Percentiles rank a stretch among this genome's conserved stretches.
Conservation (phyloP, 2,113 vertebrate species). For the Neogobius melanostomus region DNA sequence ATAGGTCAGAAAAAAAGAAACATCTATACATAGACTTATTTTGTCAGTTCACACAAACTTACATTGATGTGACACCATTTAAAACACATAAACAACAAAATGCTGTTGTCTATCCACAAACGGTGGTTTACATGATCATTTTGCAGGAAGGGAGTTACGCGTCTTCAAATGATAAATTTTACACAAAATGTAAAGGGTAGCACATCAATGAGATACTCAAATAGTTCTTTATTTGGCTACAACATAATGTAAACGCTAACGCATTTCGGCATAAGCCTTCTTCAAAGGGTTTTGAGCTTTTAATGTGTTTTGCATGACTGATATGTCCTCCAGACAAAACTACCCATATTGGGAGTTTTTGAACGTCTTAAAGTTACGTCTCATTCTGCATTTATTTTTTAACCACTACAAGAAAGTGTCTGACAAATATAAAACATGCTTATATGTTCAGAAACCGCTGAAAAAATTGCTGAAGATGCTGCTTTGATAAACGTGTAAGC, state of each 20-base stretch:
- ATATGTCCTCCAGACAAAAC: constrained; percentile 38
- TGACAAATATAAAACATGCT: constrained; percentile 24
- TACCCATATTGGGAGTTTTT: constrained; percentile 43
- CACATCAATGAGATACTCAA: no score
- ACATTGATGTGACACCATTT: constrained; percentile 1
- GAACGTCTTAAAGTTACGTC: constrained; percentile 12
- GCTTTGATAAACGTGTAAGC: constrained; percentile 50
- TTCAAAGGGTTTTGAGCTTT: no score
- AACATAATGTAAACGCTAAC: no score
- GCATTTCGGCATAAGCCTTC: no score
- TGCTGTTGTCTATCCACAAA: constrained; percentile 34
- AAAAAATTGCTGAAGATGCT: constrained; percentile 34
- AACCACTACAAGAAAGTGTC: constrained; percentile 40
- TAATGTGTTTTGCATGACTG: background rate
- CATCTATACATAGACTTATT: constrained; percentile 32
- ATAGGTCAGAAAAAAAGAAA: constrained; percentile 47
- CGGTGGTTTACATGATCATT: constrained; percentile 55
- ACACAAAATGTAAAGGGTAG: no score
- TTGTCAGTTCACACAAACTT: constrained; percentile 2
- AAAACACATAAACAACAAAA: constrained; percentile 6
- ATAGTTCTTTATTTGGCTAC: no score
- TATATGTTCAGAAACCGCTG: constrained; percentile 31
- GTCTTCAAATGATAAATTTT: constrained; percentile 4
- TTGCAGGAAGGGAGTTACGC: constrained; percentile 45
- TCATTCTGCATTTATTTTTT: constrained; percentile 8